These are phyloP conservation scores for Xanthia icteritia DNA, from an alignment of 2,888 invertebrate species.

Conservation along the genomic window DNA sequence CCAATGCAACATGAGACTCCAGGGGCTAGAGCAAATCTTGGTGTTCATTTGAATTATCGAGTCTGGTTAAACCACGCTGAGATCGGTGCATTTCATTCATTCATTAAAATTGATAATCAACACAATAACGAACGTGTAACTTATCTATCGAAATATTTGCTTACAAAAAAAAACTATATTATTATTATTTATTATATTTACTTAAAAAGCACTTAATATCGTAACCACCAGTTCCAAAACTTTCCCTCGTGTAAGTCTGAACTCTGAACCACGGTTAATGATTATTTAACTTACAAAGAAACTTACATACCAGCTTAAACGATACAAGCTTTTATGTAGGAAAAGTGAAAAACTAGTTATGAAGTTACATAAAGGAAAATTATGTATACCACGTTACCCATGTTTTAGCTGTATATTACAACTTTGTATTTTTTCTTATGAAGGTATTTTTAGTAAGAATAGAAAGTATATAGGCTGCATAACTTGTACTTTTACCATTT, in stretches of 20 bases:
- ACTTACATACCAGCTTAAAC: slow-evolving; percentile 17
- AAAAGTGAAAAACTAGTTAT: slow-evolving; percentile 22
- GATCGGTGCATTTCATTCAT: too few relatives aligned
- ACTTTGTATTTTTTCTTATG: neutral
- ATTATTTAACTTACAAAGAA: slow-evolving; percentile 29
- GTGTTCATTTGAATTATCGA: too few relatives aligned
- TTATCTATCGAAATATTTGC: neutral
- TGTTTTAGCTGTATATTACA: neutral
- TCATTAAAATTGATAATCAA: too few relatives aligned
- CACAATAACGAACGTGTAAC: neutral
- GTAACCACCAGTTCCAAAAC: slow-evolving; percentile 5
- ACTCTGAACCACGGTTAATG: slow-evolving; percentile 5
- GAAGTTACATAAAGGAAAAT: slow-evolving; percentile 24
- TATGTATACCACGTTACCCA: neutral
- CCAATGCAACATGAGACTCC: too few relatives aligned
- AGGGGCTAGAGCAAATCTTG: too few relatives aligned
- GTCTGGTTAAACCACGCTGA: too few relatives aligned
- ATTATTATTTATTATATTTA: too few relatives aligned
- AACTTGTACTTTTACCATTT: neutral
- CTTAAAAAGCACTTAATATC: neutral
- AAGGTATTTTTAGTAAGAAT: neutral
- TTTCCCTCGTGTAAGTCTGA: neutral
- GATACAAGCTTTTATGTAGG: slow-evolving; percentile 9
- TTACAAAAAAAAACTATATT: too few relatives aligned
- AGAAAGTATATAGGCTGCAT: neutral